These are phyloP conservation scores for Urosaurus nigricauda DNA, from an alignment of 2,797 vertebrate species.

Conservation along the genomic window DNA sequence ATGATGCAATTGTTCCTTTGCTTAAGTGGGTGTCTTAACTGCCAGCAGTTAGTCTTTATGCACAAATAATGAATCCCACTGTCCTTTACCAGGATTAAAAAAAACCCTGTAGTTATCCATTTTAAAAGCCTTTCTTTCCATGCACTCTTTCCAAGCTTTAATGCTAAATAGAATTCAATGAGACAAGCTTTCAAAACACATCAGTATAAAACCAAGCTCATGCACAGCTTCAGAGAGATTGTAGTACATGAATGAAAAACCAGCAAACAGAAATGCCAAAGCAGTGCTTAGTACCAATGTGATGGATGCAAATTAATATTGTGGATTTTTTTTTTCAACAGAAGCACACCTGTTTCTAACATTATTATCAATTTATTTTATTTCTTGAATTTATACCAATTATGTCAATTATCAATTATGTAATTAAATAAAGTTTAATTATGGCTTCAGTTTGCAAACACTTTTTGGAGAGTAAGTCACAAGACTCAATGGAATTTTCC, in stretches of 20 bases:
- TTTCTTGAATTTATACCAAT: too few species aligned
- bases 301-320: conserved; percentile 7
- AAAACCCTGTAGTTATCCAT: neutral
- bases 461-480: neutral
- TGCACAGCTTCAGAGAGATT: conserved; percentile 15
- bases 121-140: conserved; percentile 4
- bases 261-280: conserved; percentile 6
- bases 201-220: conserved; percentile 30
- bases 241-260: conserved; percentile 3
- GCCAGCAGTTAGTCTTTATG: neutral
- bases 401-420: neutral
- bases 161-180: conserved; percentile 23
- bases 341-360: conserved; percentile 25
- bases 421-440: neutral
- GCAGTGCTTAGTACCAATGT: neutral
- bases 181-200: conserved; percentile 21
- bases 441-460: neutral
- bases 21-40: neutral
- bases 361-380: too few species aligned
- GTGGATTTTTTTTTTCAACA: neutral
- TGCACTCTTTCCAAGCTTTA: conserved; percentile 25
- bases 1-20: neutral
- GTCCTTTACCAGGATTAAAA: conserved; percentile 7
- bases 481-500: neutral
- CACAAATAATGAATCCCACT: conserved; percentile 14